Conservation (phyloP, 1,140 invertebrate genomes). For the Nasonia giraulti region DNA sequence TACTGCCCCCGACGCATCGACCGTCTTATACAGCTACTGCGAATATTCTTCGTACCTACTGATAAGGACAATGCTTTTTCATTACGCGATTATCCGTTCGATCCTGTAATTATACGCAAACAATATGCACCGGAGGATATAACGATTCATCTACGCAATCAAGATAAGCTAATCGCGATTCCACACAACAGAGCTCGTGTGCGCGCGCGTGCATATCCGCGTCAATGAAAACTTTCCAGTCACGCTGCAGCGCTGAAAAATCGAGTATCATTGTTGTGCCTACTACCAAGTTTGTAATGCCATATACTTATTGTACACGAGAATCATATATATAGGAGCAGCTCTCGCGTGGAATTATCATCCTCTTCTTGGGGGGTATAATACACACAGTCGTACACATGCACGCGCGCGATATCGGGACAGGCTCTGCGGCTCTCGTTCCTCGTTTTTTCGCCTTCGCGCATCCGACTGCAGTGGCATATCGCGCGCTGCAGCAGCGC, state of each 20-base stretch:
- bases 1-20: too few species aligned
- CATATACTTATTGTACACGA: too few species aligned
- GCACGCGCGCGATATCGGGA: too few species aligned
- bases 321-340: too few species aligned
- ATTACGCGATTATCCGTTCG: not conserved
- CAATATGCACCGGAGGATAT: not conserved
- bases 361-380: conserved; percentile 42
- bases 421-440: not conserved
- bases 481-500: not conserved
- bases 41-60: not conserved
- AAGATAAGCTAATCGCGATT: conserved; percentile 28
- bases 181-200: not conserved
- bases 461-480: not conserved
- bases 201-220: not conserved
- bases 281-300: not conserved
- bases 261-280: conserved; percentile 50
- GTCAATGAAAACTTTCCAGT: conserved; percentile 48
- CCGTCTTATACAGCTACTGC: too few species aligned
- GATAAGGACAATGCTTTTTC: not conserved
- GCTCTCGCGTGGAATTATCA: not conserved
- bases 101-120: not conserved
- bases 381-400: not conserved
- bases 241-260: conserved; percentile 30
- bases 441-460: not conserved
- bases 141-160: not conserved